These are phyloP conservation scores for Tringa solitaria DNA, from an alignment of 2,113 vertebrate species.

Conservation along the genomic window DNA sequence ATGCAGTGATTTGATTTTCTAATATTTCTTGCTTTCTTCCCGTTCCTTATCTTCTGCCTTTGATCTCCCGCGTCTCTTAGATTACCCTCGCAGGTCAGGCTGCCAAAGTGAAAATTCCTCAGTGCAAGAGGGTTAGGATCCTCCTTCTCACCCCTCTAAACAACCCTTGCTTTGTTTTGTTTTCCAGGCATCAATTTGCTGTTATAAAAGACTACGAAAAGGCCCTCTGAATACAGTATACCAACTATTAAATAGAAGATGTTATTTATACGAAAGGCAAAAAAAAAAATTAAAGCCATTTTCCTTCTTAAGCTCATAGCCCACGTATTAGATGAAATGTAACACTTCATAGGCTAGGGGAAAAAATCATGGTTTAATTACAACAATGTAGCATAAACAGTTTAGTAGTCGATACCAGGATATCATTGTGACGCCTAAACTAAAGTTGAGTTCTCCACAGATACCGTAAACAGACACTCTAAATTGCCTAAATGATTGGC, in stretches of 20 bases:
- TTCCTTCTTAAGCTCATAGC: background rate
- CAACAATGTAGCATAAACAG: constrained; percentile 25
- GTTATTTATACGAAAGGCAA: background rate
- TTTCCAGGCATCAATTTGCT: background rate
- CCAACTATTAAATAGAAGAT: background rate
- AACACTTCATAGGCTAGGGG: background rate
- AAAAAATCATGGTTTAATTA: constrained; percentile 63
- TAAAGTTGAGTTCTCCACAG: constrained; percentile 16
- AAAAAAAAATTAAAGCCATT: background rate
- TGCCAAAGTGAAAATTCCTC: background rate
- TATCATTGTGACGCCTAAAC: background rate
- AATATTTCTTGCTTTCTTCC: background rate
- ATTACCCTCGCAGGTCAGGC: background rate
- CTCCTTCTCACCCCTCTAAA: background rate
- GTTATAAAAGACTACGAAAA: background rate
- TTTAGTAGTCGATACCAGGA: constrained; percentile 25
- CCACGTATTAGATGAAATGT: background rate
- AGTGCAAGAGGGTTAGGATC: background rate
- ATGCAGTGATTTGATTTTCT: background rate
- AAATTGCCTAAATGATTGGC: constrained; percentile 3
- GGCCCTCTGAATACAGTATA: background rate
- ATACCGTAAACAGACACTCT: constrained; percentile 11
- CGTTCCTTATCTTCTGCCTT: background rate
- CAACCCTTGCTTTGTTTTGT: background rate
- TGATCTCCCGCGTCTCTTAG: background rate